Evolutionary conservation across 2,888 invertebrate genomes (phyloP).

Genomic region (Leptinotarsa juncta): DNA sequence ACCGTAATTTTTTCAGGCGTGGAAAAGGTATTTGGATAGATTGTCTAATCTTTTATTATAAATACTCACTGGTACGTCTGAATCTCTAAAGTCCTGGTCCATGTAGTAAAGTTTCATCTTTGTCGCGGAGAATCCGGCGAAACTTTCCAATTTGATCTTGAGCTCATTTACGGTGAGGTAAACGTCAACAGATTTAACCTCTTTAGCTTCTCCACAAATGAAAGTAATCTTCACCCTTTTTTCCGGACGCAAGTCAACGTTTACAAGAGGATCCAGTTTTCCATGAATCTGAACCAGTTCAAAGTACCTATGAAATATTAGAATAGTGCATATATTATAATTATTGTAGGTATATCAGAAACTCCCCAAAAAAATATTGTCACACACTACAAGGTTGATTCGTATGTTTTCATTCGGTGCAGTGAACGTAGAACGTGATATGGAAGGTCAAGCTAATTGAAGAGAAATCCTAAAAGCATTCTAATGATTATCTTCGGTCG

Average conservation of each 20-base stretch:
- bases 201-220: slow-evolving; percentile 81
- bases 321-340: slow-evolving; percentile 46
- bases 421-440: background rate
- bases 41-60: background rate
- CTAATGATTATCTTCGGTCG: background rate
- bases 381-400: background rate
- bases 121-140: slow-evolving; percentile 84
- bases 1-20: no score
- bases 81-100: slow-evolving; percentile 81
- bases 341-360: no score
- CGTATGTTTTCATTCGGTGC: background rate
- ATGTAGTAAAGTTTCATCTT: slow-evolving; percentile 92
- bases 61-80: slow-evolving; percentile 46
- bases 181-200: slow-evolving; percentile 81
- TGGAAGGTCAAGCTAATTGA: background rate
- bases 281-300: slow-evolving; percentile 89
- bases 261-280: slow-evolving; percentile 88
- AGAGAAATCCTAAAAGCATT: background rate
- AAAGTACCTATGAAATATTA: slow-evolving; percentile 72
- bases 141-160: slow-evolving; percentile 81
- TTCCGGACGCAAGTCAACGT: slow-evolving; percentile 87
- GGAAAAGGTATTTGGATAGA: background rate
- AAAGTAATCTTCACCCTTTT: slow-evolving; percentile 88
- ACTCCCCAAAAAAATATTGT: no score
- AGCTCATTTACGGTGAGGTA: slow-evolving; percentile 86